Evolutionary conservation across 2,797 vertebrate species (phyloP).

Genomic region (Cuniculus paca): DNA sequence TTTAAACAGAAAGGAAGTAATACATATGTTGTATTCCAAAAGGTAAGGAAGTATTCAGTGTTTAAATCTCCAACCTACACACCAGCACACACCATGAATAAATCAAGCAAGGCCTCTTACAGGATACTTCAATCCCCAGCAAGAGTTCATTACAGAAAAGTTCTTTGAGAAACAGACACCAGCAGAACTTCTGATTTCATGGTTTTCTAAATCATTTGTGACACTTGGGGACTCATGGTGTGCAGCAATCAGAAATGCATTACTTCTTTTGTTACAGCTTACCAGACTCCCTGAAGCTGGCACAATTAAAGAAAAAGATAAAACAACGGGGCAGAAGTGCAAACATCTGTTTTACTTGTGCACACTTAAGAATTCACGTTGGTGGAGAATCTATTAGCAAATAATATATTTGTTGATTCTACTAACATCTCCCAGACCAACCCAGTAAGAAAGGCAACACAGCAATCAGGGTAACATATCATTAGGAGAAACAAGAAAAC

Average conservation of each 20-base stretch:
- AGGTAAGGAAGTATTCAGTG: background rate
- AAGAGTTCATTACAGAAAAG: constrained; percentile 28
- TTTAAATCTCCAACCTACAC: background rate
- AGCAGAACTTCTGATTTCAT: background rate
- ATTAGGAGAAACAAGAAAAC: background rate
- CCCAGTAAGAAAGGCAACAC: background rate
- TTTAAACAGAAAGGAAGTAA: background rate
- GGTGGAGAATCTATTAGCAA: constrained; percentile 37
- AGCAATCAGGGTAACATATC: background rate
- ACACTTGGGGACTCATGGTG: background rate
- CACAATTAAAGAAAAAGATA: constrained; percentile 11
- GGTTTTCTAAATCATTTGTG: constrained; percentile 43
- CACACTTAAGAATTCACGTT: background rate
- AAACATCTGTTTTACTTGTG: constrained; percentile 10
- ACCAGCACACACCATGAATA: background rate
- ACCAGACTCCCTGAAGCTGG: background rate
- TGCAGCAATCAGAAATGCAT: background rate
- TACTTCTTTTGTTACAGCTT: constrained; percentile 9
- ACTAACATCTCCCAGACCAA: background rate
- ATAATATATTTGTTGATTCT: constrained; percentile 7
- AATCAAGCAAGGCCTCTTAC: background rate
- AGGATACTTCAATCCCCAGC: background rate
- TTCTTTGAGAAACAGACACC: background rate
- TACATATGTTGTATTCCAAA: background rate
- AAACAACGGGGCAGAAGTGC: background rate